These are phyloP conservation scores for Temnothorax ravouxi DNA, from an alignment of 2,888 invertebrate species.

Conservation along the genomic window DNA sequence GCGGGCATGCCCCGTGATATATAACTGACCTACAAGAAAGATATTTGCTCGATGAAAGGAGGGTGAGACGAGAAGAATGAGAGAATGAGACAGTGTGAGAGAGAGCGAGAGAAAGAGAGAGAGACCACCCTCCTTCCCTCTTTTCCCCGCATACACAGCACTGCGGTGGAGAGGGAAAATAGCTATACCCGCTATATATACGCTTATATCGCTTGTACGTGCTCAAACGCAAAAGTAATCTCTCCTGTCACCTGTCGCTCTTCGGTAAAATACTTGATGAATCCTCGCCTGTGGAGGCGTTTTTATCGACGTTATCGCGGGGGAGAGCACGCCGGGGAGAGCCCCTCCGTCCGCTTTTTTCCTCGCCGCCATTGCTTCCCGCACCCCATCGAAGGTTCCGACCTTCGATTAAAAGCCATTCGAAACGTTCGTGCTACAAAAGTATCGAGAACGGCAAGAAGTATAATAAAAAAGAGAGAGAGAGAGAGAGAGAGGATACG, in stretches of 20 bases:
- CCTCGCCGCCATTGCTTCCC: slow-evolving; percentile 40
- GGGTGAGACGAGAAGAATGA: neutral
- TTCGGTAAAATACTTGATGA: slow-evolving; percentile 71
- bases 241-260: slow-evolving; percentile 76
- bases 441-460: slow-evolving; percentile 43
- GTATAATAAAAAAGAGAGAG: slow-evolving; percentile 9
- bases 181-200: slow-evolving; percentile 28
- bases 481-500: neutral
- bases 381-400: slow-evolving; percentile 61
- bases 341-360: slow-evolving; percentile 31
- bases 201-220: slow-evolving; percentile 41
- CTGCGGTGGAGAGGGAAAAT: slow-evolving; percentile 19
- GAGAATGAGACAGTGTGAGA: too few relatives aligned
- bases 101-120: neutral
- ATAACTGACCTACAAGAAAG: slow-evolving; percentile 62
- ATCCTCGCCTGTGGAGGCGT: slow-evolving; percentile 67
- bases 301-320: slow-evolving; percentile 70
- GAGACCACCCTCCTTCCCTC: neutral
- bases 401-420: slow-evolving; percentile 75
- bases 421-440: slow-evolving; percentile 35
- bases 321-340: slow-evolving; percentile 33
- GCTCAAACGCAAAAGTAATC: slow-evolving; percentile 74
- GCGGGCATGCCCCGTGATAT: slow-evolving; percentile 42
- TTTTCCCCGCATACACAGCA: slow-evolving; percentile 2
- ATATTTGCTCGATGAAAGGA: slow-evolving; percentile 48